Evolutionary conservation across 1,140 invertebrate genomes (phyloP).

Genomic region (Euschistus heros): DNA sequence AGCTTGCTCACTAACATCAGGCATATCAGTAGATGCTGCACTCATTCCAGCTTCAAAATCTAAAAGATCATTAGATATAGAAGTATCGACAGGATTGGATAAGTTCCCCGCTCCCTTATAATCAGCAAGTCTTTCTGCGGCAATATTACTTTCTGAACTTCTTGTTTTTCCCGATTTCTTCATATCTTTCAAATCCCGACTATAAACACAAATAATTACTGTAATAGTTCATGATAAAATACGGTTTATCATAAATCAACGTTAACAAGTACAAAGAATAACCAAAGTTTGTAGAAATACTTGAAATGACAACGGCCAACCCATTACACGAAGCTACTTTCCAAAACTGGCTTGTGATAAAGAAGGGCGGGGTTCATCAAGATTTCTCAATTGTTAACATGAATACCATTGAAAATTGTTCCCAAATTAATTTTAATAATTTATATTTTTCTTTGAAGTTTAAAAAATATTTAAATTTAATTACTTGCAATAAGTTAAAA

Average conservation of each 20-base stretch:
- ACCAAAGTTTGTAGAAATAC: not conserved
- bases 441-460: too few species aligned
- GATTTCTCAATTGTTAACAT: not conserved
- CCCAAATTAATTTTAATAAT: too few species aligned
- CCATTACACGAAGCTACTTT: not conserved
- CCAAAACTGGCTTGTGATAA: constrained; percentile 3
- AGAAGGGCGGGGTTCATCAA: constrained; percentile 17
- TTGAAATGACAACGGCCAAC: not conserved
- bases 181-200: constrained; percentile 21
- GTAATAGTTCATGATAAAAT: not conserved
- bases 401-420: too few species aligned
- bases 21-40: constrained; percentile 29
- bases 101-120: constrained; percentile 32
- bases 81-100: constrained; percentile 3
- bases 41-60: constrained; percentile 22
- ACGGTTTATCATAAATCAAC: not conserved
- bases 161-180: constrained; percentile 27
- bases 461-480: too few species aligned
- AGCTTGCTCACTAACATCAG: constrained; percentile 29
- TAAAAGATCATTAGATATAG: constrained; percentile 24
- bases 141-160: constrained; percentile 33
- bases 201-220: too few species aligned
- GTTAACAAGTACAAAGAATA: not conserved
- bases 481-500: too few species aligned
- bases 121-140: constrained; percentile 36